phyloP scores from a whole-genome alignment of 2,797 vertebrate species.

The Hipposideros larvatus region DNA sequence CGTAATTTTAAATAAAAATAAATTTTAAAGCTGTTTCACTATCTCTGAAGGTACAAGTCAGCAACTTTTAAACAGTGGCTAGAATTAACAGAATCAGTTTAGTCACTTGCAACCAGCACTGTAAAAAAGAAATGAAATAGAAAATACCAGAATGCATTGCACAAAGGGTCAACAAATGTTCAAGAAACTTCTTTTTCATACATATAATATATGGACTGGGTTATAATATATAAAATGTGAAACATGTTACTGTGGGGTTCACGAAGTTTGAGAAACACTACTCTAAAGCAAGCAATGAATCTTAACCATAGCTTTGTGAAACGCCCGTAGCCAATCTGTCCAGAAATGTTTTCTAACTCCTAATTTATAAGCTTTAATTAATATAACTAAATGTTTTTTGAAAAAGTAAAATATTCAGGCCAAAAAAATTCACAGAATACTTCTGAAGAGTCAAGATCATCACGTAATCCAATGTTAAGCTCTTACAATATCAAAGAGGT shows the following conservation, averaged over 20 bases:
- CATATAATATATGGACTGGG: not conserved
- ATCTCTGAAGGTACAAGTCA: not conserved
- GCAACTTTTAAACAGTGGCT: not conserved
- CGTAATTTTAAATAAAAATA: not conserved
- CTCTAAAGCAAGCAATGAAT: not conserved
- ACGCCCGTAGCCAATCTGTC: not conserved
- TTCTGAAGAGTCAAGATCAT: not conserved
- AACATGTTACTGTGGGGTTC: not conserved
- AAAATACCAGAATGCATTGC: not conserved
- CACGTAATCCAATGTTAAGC: not conserved
- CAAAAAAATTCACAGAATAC: not conserved
- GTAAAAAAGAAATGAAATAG: not conserved
- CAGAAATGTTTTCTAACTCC: not conserved
- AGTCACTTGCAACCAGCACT: not conserved
- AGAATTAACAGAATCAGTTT: not conserved
- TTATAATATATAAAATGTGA: not conserved
- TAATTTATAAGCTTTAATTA: not conserved
- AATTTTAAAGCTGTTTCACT: not conserved
- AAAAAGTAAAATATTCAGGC: not conserved
- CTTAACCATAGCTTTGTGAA: not conserved
- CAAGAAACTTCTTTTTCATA: slow-evolving; percentile 23
- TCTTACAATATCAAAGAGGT: not conserved
- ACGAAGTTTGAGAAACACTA: not conserved
- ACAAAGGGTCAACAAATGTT: not conserved
- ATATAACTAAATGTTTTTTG: not conserved